These are phyloP conservation scores for Orthosia cruda DNA, from an alignment of 2,888 invertebrate genomes.

Conservation along the genomic window DNA sequence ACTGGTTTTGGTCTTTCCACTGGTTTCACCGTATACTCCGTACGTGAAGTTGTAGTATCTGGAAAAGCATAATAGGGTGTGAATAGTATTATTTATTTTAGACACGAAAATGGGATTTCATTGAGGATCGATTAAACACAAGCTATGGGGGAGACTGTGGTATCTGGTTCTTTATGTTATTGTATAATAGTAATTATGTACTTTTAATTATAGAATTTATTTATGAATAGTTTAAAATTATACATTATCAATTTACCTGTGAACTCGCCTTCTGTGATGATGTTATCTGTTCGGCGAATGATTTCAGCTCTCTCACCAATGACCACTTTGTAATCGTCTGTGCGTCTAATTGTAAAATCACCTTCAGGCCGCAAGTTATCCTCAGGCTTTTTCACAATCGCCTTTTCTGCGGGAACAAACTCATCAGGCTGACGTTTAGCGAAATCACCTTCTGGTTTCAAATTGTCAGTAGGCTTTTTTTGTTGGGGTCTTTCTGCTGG, in stretches of 20 bases:
- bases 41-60: slow-evolving; percentile 94
- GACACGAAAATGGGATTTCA: background rate
- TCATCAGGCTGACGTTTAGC: slow-evolving; percentile 81
- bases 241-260: slow-evolving; percentile 86
- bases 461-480: slow-evolving; percentile 90
- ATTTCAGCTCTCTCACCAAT: slow-evolving; percentile 93
- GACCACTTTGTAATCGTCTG: slow-evolving; percentile 92
- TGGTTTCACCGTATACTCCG: slow-evolving; percentile 94
- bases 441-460: slow-evolving; percentile 91
- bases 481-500: slow-evolving; percentile 86
- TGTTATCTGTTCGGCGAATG: slow-evolving; percentile 93
- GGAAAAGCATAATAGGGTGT: slow-evolving; percentile 70
- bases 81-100: background rate
- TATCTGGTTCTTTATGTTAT: no score
- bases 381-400: slow-evolving; percentile 71
- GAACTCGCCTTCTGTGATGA: slow-evolving; percentile 93
- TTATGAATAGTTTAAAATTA: background rate
- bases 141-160: background rate
- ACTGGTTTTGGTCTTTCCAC: slow-evolving; percentile 93
- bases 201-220: background rate
- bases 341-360: slow-evolving; percentile 91
- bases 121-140: background rate
- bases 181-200: background rate
- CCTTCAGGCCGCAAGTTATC: slow-evolving; percentile 86
- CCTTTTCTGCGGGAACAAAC: slow-evolving; percentile 86